Conservation (phyloP, 2,888 invertebrate species). For the Phengaris alcon region DNA sequence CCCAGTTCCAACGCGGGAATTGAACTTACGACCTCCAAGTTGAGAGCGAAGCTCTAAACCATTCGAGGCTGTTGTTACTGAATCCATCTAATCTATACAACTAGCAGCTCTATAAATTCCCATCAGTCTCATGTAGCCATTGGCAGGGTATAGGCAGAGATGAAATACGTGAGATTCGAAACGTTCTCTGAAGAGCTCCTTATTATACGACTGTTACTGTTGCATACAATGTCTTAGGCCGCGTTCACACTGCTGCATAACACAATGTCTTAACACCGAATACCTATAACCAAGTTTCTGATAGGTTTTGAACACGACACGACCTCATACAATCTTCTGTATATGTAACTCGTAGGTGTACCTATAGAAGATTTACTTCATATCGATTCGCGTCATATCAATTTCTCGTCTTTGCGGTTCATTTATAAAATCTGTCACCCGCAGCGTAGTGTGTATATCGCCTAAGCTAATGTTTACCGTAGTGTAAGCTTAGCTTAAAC, state of each 20-base stretch:
- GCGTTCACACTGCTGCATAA: not conserved
- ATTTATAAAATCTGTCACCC: not conserved
- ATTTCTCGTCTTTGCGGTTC: too few species aligned
- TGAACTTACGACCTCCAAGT: too few species aligned
- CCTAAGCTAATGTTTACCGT: not conserved
- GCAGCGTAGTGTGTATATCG: not conserved
- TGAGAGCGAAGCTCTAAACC: too few species aligned
- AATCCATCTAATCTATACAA: not conserved
- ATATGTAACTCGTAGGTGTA: too few species aligned
- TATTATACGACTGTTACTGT: slow-evolving; percentile 43
- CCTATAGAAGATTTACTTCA: too few species aligned
- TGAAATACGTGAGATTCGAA: slow-evolving; percentile 73
- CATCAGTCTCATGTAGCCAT: slow-evolving; percentile 53
- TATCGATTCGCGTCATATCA: too few species aligned
- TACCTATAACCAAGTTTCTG: too few species aligned
- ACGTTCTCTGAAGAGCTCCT: slow-evolving; percentile 51
- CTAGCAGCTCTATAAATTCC: slow-evolving; percentile 48
- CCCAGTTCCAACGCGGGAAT: too few species aligned
- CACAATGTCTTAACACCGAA: not conserved
- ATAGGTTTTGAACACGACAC: too few species aligned
- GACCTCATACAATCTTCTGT: not conserved
- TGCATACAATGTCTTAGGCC: slow-evolving; percentile 9
- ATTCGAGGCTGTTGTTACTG: too few species aligned
- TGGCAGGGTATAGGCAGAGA: slow-evolving; percentile 51
- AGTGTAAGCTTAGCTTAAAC: not conserved